Percentiles rank a stretch among this genome's conserved stretches.
Conservation (phyloP, 2,113 vertebrate species). For the Piprites chloris region DNA sequence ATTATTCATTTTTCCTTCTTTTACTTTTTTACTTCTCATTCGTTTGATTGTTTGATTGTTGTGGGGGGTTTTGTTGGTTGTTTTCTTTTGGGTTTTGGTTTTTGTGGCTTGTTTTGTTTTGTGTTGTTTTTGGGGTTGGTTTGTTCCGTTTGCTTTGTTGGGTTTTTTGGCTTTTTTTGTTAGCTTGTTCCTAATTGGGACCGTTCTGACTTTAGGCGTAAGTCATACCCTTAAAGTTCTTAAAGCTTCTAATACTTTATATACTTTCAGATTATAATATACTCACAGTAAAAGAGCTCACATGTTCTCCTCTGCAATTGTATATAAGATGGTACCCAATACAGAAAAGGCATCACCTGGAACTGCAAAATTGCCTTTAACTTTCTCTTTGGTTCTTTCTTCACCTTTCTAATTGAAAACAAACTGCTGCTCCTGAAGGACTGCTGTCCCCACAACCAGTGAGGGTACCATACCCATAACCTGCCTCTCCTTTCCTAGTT, state of each 20-base stretch:
- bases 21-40: neutral
- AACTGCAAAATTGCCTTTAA: neutral
- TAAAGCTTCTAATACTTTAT: neutral
- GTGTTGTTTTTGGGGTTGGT: fast-evolving
- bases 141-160: neutral
- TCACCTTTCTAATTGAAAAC: neutral
- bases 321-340: neutral
- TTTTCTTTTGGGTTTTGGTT: neutral
- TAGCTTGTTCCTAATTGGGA: neutral
- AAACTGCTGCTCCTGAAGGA: neutral
- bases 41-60: neutral
- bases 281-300: neutral
- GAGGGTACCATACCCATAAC: neutral
- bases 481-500: neutral
- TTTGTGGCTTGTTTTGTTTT: fast-evolving
- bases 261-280: neutral
- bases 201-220: neutral
- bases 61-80: neutral
- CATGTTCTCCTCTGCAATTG: neutral
- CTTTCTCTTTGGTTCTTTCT: neutral
- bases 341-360: neutral
- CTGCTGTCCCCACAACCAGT: fast-evolving
- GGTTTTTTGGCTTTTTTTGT: neutral
- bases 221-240: neutral
- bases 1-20: neutral